phyloP scores from a whole-genome alignment of 1,140 invertebrate species.

The Lepidurus apus region DNA sequence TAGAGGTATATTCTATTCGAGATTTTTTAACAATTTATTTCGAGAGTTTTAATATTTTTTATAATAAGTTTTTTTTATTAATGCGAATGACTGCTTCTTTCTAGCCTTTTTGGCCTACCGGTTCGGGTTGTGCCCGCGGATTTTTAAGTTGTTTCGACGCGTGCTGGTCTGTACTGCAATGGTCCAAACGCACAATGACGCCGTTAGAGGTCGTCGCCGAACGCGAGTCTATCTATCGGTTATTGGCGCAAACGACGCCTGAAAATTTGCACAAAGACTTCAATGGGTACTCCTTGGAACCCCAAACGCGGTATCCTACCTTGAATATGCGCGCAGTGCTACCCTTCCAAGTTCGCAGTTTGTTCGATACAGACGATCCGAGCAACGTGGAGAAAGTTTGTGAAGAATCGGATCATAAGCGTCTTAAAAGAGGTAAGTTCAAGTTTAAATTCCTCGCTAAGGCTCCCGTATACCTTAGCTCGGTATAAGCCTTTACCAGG shows the following conservation, averaged over 20 bases:
- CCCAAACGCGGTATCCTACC: constrained; percentile 65
- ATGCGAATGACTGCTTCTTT: constrained; percentile 14
- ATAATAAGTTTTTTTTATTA: not conserved
- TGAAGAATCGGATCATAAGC: constrained; percentile 39
- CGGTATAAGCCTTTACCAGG: not conserved
- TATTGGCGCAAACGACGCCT: constrained; percentile 88
- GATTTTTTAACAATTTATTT: too few species aligned
- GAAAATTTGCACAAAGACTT: constrained; percentile 90
- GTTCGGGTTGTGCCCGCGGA: constrained; percentile 92
- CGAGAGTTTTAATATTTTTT: too few species aligned
- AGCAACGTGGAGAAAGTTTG: constrained; percentile 47
- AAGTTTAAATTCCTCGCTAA: not conserved
- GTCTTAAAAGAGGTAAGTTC: constrained; percentile 58
- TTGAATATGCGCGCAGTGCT: constrained; percentile 54
- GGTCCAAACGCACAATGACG: constrained; percentile 62
- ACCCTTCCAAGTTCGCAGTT: constrained; percentile 55
- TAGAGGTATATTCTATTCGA: constrained; percentile 60
- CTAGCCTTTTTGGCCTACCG: constrained; percentile 95
- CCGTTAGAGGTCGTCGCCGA: constrained; percentile 83
- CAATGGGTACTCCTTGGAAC: constrained; percentile 81
- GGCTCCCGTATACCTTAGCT: not conserved
- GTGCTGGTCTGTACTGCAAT: constrained; percentile 86
- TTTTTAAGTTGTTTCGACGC: constrained; percentile 94
- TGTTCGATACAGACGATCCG: constrained; percentile 59
- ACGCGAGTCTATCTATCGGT: constrained; percentile 86